Evolutionary conservation across 2,113 vertebrate genomes (phyloP).

Genomic region (Ciconia stormi): DNA sequence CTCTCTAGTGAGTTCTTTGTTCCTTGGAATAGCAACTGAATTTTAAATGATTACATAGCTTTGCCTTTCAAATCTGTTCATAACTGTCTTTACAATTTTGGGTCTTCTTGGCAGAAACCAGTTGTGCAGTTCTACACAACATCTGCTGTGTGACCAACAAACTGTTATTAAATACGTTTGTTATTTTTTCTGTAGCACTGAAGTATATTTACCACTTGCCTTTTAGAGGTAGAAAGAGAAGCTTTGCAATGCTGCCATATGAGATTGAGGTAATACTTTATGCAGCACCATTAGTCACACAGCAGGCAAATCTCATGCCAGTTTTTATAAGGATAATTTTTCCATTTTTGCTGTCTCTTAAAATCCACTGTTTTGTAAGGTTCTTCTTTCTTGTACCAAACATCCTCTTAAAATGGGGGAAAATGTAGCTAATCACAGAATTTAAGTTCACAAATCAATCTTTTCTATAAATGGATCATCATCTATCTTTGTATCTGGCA

Average conservation of each 20-base stretch:
- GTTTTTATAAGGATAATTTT: not conserved
- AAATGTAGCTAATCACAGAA: not conserved
- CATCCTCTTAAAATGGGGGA: not conserved
- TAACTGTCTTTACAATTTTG: not conserved
- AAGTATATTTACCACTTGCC: not conserved
- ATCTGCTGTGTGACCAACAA: not conserved
- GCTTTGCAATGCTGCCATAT: not conserved
- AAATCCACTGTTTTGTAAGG: not conserved
- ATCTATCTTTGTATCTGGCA: not conserved
- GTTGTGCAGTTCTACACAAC: not conserved
- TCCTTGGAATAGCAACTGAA: not conserved
- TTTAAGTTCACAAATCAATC: not conserved
- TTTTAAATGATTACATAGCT: not conserved
- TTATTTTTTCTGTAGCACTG: not conserved
- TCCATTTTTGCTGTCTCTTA: not conserved
- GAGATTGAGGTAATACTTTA: not conserved
- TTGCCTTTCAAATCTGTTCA: not conserved
- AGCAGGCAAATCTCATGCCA: not conserved
- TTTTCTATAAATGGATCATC: not conserved
- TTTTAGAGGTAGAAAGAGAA: not conserved
- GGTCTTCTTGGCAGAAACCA: not conserved
- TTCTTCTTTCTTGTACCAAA: not conserved
- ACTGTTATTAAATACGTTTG: not conserved
- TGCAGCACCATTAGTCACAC: conserved; percentile 16
- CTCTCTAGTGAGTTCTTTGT: not conserved